Base-by-base conservation (phyloP, 1,140 invertebrate species). In the Aphis gossypii region DNA sequence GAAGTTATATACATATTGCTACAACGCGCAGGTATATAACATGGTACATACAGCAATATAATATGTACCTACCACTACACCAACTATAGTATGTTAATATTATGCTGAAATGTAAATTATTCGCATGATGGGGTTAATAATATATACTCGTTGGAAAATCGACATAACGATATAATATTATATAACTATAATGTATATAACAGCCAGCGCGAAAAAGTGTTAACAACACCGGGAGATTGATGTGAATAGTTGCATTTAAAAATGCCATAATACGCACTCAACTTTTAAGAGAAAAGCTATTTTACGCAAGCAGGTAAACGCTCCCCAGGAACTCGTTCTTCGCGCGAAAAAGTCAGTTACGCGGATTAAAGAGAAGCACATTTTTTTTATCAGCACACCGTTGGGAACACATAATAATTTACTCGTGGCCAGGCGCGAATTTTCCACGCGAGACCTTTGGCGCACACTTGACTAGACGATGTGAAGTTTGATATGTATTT, bases 241-340 rank as follows among this genome's bases (percentile, higher is more conserved):
- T 46, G 41, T 44, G 84, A 86, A 86, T n/a, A 41, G 25, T 86
- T 86, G 38, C 84, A n/a, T 86, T 86, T 86, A 86, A 86, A 86
- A 86, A 86, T 14, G 9, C 84, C 41, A 46, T 46, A 86, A 86
- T 86, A 41, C 38, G 44, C 23, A 46, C 41, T 86, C 84, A 46
- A 86, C 84, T 46, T 86, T 86, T 46, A 86, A 86, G 84, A 86
- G 84, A 86, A 86, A 86, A 86, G 84, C 41, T 46, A 46, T 86
- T 76, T 86, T 86, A n/a, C 25, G 44, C 41, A 7, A 48, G 44
- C 44, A 46, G 41, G 84, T 86, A 86, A 86, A 86, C 84, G 44
- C 25, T 86, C 84, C 84, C 84, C 44, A 41, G 84, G 84, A 86
- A 46, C 41, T 86, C 41, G 84, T 86, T 86, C 46, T n/a, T 44